Percentiles rank a stretch among this genome's conserved stretches.
These are phyloP conservation scores for Protophormia terraenovae DNA, from an alignment of 2,888 invertebrate species.

Conservation along the genomic window DNA sequence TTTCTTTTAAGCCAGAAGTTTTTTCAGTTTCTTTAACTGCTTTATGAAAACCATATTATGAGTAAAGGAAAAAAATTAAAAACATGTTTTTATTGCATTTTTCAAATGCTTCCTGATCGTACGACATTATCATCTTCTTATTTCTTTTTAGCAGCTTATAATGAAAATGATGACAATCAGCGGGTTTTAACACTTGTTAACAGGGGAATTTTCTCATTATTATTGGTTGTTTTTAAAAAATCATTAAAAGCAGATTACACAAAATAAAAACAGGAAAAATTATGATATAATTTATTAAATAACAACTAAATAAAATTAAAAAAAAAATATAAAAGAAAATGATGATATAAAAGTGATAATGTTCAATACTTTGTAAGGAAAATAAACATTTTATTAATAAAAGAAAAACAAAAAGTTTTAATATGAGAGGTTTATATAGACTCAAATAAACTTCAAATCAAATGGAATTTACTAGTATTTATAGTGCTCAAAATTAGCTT, in stretches of 20 bases:
- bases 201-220: conserved; percentile 49
- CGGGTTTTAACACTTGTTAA: conserved; percentile 65
- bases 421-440: too few species aligned
- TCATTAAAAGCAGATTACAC: conserved; percentile 31
- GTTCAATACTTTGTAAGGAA: background rate
- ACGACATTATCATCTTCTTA: conserved; percentile 48
- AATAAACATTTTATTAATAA: background rate
- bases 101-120: conserved; percentile 59
- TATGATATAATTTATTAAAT: conserved; percentile 21
- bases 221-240: conserved; percentile 7
- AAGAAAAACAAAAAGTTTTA: too few species aligned
- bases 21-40: background rate
- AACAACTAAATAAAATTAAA: too few species aligned
- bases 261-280: conserved; percentile 23
- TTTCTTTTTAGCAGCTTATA: background rate
- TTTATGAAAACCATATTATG: background rate
- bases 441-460: too few species aligned
- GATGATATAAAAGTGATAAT: background rate
- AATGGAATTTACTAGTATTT: too few species aligned
- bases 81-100: conserved; percentile 58
- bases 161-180: conserved; percentile 11
- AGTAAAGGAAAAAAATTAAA: conserved; percentile 18
- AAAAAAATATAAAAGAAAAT: background rate
- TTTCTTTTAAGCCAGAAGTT: too few species aligned
- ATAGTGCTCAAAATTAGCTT: too few species aligned